Evolutionary conservation across 2,797 vertebrate genomes (phyloP).

Genomic region (Sebastes nivosus): DNA sequence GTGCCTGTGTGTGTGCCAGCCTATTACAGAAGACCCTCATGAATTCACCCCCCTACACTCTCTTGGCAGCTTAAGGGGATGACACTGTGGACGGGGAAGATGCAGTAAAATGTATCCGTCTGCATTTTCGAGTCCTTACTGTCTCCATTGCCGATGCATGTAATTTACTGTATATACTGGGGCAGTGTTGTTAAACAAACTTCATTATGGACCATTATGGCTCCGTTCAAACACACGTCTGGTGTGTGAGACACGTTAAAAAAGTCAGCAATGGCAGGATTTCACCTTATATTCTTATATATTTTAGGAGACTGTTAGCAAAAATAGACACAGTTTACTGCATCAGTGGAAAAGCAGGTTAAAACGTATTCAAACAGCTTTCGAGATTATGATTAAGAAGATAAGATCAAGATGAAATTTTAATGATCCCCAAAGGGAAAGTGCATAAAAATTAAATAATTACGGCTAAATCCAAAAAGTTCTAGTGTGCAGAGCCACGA

Average conservation of each 20-base stretch:
- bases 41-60: slow-evolving; percentile 73
- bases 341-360: slow-evolving; percentile 66
- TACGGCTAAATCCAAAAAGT: slow-evolving; percentile 52
- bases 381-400: slow-evolving; percentile 65
- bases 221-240: slow-evolving; percentile 59
- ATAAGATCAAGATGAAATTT: slow-evolving; percentile 70
- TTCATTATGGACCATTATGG: slow-evolving; percentile 65
- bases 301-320: slow-evolving; percentile 22
- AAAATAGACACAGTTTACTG: slow-evolving; percentile 54
- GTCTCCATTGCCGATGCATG: slow-evolving; percentile 41
- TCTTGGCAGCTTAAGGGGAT: slow-evolving; percentile 71
- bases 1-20: slow-evolving; percentile 72
- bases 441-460: slow-evolving; percentile 62
- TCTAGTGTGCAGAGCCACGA: slow-evolving; percentile 1
- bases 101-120: slow-evolving; percentile 66
- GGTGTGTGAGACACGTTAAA: slow-evolving; percentile 23
- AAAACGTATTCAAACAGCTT: slow-evolving; percentile 62
- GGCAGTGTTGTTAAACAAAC: slow-evolving; percentile 68
- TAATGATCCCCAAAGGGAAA: slow-evolving; percentile 68
- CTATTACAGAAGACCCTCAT: slow-evolving; percentile 76
- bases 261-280: slow-evolving; percentile 17
- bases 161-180: slow-evolving; percentile 61
- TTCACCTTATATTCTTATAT: slow-evolving; percentile 16
- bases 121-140: slow-evolving; percentile 58
- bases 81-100: slow-evolving; percentile 56